Evolutionary conservation across 2,888 invertebrate species (phyloP), one percentile per base, ranked within the genome.

Genomic region (Cerceris rybyensis): DNA sequence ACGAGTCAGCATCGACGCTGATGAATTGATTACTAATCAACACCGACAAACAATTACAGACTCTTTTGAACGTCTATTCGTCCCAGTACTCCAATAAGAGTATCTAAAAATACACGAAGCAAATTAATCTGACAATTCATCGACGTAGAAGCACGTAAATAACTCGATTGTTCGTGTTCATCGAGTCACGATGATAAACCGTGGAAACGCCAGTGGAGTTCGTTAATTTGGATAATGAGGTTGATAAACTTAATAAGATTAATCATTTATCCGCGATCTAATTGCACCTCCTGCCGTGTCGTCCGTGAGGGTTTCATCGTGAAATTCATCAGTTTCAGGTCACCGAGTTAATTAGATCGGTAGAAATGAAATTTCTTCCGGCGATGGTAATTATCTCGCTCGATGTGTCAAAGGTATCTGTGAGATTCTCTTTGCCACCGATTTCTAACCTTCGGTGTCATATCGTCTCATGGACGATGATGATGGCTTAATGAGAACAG

Each of bases 371-470:
- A 43, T 14, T 59, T 42, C 66, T 50, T 58, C n/a, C 5, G 60
- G 42, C 28, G 39, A n/a, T 16, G n/a, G 39, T 50, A 64, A 70
- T 64, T 64, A 64, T 57, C 17, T 39, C 39, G 54, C 49, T 17
- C 49, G 46, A 17, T 28, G 49, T 42, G 17, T 50, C 57, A 70
- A 57, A 64, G 70, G 70, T 42, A 8, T 46, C 46, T 6, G 46
- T 8, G 41, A n/a, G 16, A 9, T 57, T 8, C 46, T 52, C 54
- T 61, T 28, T 61, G 52, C 8, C 55, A 14, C 49, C 43, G 60
- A 42, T 14, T 11, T 6, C 39, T 60, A 60, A 67, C 52, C 55
- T 67, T 52, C 55, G 46, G 5, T 7, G 17, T 16, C 41, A 16
- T 41, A 55, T 50, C 0, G 7, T n/a, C n/a, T n/a, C 50, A n/a